Base-by-base conservation (phyloP, 2,888 invertebrate species). In the Pollenia amentaria region DNA sequence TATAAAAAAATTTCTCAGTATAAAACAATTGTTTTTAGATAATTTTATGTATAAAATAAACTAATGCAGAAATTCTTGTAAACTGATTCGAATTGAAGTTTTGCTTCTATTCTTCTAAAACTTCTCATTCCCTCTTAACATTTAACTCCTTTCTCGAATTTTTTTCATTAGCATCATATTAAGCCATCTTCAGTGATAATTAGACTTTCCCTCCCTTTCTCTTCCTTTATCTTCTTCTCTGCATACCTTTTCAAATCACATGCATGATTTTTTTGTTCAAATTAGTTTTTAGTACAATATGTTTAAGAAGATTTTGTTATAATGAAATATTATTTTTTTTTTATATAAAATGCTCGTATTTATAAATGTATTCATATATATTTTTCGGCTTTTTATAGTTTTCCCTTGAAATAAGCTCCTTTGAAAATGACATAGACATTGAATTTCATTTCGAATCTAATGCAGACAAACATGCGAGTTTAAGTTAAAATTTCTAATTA, bases 341-440 rank as follows among this genome's bases (percentile, higher is more conserved):
- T 12, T 16, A 1, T 46, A 64, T 11, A 11, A 42, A 12, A n/a
- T 21, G 38, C 29, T 57, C n/a, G 8, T 40, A 18, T 16, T 53
- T 73, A n/a, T n/a, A n/a, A n/a, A n/a, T n/a, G n/a, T n/a, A n/a
- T n/a, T n/a, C n/a, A n/a, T 18, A n/a, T n/a, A n/a, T n/a, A n/a
- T 29, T 29, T 29, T 29, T 29, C 6, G 3, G 29, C 14, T 57
- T 18, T 48, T 69, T 12, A 53, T 55, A 51, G 72, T 51, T 69
- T 62, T 9, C 29, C 42, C 67, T 73, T 67, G 29, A 29, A 67
- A 79, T 79, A 75, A 72, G 57, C 79, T 75, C 42, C 57, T 51
- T 29, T 70, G 57, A 29, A 57, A 69, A 77, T 78, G 84, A 64
- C 78, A 83, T 14, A 82, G 82, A 82, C 79, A 80, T 73, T 77